These are phyloP conservation scores for Heteromyza rotundicornis DNA, from an alignment of 2,888 invertebrate species.

Conservation along the genomic window DNA sequence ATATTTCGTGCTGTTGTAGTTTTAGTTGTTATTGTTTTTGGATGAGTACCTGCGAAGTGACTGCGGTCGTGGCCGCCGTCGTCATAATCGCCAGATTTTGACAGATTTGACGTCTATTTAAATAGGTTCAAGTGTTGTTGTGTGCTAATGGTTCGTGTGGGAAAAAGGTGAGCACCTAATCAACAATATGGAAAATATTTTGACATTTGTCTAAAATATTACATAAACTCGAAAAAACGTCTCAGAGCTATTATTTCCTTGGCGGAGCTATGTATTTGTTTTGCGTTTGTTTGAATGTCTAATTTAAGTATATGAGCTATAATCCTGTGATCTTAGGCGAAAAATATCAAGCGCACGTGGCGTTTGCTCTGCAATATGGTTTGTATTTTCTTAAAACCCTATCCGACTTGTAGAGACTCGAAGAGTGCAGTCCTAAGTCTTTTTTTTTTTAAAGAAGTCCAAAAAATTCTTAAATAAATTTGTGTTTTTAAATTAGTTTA, in stretches of 20 bases:
- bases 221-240: neutral
- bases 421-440: too few species aligned
- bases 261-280: neutral
- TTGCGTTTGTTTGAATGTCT: neutral
- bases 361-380: neutral
- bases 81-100: conserved; percentile 49
- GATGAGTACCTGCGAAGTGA: neutral
- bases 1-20: neutral
- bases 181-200: neutral
- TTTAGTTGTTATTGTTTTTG: neutral
- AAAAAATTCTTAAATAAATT: too few species aligned
- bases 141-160: too few species aligned
- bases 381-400: neutral
- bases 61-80: conserved; percentile 32
- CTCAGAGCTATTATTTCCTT: neutral
- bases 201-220: neutral
- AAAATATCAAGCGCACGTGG: neutral
- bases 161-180: too few species aligned
- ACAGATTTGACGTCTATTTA: conserved; percentile 46
- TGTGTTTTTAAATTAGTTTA: too few species aligned
- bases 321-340: neutral
- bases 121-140: conserved; percentile 45
- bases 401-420: too few species aligned
- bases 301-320: neutral
- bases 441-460: too few species aligned